A percentile compares a stretch with the other conserved stretches of the same genome.
Conservation (phyloP, 2,797 vertebrate genomes). For the Psittacula derbiana region DNA sequence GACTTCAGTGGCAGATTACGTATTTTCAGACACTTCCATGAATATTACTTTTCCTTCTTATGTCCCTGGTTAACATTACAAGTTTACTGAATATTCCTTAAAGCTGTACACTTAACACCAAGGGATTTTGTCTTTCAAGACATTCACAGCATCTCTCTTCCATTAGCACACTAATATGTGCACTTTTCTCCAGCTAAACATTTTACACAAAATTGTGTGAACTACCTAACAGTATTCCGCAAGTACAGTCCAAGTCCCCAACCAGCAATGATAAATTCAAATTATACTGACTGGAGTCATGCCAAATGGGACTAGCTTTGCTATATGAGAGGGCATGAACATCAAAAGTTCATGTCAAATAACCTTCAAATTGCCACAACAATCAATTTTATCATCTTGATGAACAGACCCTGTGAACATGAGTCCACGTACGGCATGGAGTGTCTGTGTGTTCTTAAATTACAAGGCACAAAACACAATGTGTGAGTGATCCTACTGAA, state of each 20-base stretch:
- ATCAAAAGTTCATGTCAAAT: neutral
- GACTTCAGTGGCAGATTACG: neutral
- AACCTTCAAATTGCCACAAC: neutral
- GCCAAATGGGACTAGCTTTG: neutral
- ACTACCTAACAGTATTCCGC: neutral
- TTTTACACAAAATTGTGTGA: neutral
- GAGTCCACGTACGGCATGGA: fast-evolving
- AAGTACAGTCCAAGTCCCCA: neutral
- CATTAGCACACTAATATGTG: neutral
- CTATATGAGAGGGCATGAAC: neutral
- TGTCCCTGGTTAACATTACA: neutral
- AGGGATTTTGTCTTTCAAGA: neutral
- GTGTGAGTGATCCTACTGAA: neutral
- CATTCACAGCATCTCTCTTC: neutral
- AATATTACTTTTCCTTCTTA: neutral
- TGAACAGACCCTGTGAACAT: neutral
- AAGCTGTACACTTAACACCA: neutral
- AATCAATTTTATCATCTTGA: neutral
- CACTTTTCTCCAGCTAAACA: neutral
- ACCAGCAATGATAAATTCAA: neutral
- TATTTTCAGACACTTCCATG: neutral
- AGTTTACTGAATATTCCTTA: neutral
- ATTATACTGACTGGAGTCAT: neutral
- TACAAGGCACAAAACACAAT: neutral
- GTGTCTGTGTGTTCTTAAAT: neutral